Percentiles rank a stretch among this genome's conserved stretches.
Conservation (phyloP, 1,140 invertebrate species). For the Thaumetopoea pityocampa region DNA sequence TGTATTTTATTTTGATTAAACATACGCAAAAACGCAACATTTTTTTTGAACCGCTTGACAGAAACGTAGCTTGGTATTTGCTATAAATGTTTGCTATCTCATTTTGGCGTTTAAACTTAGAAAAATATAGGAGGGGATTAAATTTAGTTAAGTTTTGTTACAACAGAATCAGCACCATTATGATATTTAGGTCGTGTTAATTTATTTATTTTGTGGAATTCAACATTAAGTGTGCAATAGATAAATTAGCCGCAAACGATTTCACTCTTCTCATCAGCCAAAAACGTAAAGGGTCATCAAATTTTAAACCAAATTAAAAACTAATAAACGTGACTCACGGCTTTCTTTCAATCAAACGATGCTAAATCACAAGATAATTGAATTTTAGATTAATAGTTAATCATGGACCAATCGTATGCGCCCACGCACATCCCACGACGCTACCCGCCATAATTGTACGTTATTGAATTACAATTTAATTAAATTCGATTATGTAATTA, state of each 20-base stretch:
- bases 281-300: constrained; percentile 10
- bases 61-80: too few species aligned
- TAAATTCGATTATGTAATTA: constrained; percentile 65
- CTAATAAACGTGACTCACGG: constrained; percentile 30
- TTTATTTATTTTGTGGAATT: constrained; percentile 1
- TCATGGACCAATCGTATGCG: constrained; percentile 28
- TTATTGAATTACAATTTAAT: constrained; percentile 73
- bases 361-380: constrained; percentile 38
- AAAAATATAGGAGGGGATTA: too few species aligned
- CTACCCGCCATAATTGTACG: constrained; percentile 44
- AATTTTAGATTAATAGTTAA: constrained; percentile 68
- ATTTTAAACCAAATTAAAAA: constrained; percentile 17
- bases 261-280: constrained; percentile 4
- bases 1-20: too few species aligned
- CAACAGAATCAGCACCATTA: too few species aligned
- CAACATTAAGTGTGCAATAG: too few species aligned
- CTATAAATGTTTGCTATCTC: too few species aligned
- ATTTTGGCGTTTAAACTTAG: too few species aligned
- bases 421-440: constrained; percentile 45
- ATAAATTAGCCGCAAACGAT: constrained; percentile 5
- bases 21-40: too few species aligned
- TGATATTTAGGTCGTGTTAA: too few species aligned
- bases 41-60: too few species aligned
- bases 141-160: too few species aligned
- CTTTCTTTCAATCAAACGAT: constrained; percentile 27